Conservation (phyloP, 2,113 vertebrate species). For the Bubo blakistoni region DNA sequence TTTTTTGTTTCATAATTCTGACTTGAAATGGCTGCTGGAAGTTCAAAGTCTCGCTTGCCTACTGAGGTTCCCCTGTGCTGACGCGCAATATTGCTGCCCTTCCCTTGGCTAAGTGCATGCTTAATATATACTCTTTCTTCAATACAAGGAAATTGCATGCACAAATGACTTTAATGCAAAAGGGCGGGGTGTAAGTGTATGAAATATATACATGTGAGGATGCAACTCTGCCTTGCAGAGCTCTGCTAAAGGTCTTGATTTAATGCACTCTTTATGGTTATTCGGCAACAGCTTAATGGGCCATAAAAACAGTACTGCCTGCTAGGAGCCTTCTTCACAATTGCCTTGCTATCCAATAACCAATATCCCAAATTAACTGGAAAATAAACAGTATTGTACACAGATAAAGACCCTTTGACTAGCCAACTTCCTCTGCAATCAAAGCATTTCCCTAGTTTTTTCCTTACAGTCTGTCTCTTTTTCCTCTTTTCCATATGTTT, state of each 20-base stretch:
- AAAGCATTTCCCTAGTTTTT: slow-evolving; percentile 1
- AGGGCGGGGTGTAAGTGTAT: background rate
- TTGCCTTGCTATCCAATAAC: background rate
- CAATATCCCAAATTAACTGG: background rate
- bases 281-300: background rate
- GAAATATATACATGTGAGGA: background rate
- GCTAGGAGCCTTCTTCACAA: background rate
- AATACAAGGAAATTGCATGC: background rate
- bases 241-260: background rate
- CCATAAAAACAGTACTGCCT: background rate
- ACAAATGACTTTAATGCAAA: background rate
- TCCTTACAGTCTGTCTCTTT: background rate
- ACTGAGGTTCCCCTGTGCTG: background rate
- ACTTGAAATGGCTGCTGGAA: background rate
- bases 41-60: background rate
- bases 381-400: background rate
- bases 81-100: background rate
- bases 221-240: background rate
- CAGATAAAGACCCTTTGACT: background rate
- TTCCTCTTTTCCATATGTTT: background rate
- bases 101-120: background rate
- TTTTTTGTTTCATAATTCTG: background rate
- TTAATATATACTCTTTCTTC: background rate
- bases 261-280: background rate
- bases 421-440: background rate